These are phyloP conservation scores for Mythimna impura DNA, from an alignment of 2,888 invertebrate species.

Conservation along the genomic window DNA sequence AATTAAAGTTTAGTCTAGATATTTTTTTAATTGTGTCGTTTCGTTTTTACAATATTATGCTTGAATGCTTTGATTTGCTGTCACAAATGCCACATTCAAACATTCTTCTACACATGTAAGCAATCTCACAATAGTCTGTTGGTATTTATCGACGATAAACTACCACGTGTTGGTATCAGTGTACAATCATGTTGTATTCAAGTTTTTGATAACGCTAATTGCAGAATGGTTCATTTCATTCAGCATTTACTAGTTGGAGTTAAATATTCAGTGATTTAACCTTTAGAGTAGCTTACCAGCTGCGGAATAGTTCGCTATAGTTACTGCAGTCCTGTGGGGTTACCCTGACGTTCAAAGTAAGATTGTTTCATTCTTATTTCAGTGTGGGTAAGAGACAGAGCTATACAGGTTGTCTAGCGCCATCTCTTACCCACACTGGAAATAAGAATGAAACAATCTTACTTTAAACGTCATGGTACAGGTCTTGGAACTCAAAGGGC, in stretches of 20 bases:
- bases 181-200: neutral
- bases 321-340: too few species aligned
- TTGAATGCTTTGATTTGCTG: neutral
- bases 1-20: neutral
- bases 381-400: too few species aligned
- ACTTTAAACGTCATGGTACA: too few species aligned
- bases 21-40: too few species aligned
- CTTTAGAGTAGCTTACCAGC: neutral
- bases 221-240: neutral
- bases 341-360: too few species aligned
- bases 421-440: too few species aligned
- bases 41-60: too few species aligned
- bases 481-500: too few species aligned
- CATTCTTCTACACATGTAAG: constrained; percentile 5
- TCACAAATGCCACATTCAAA: neutral
- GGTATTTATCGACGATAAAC: constrained; percentile 4
- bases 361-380: too few species aligned
- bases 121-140: constrained; percentile 3
- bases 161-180: neutral
- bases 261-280: neutral
- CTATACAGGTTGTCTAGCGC: too few species aligned
- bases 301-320: too few species aligned
- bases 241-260: neutral
- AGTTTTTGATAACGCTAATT: neutral
- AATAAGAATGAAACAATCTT: too few species aligned